These are phyloP conservation scores for Chaetodon trifasciatus DNA, from an alignment of 2,797 vertebrate species.

Conservation along the genomic window DNA sequence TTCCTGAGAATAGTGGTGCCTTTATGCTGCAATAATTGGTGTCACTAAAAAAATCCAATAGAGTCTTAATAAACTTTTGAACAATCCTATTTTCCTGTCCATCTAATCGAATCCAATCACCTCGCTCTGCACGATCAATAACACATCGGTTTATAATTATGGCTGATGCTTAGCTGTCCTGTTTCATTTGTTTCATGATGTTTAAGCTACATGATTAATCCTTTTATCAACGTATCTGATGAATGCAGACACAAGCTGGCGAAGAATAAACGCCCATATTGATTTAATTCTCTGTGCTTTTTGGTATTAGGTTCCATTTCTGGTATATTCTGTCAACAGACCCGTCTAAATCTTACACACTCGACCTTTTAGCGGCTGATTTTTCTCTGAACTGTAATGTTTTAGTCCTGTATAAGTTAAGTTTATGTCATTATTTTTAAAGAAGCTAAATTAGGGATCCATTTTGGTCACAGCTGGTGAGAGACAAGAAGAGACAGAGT, in stretches of 20 bases:
- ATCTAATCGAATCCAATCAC: background rate
- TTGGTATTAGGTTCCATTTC: too few species aligned
- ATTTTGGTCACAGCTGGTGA: constrained; percentile 45
- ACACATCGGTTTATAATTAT: background rate
- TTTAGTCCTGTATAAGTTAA: too few species aligned
- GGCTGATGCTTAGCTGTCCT: background rate
- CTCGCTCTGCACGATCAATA: background rate
- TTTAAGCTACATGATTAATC: background rate
- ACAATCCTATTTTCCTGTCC: background rate
- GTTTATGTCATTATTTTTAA: background rate
- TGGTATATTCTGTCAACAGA: too few species aligned
- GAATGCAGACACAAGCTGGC: background rate
- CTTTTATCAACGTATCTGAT: background rate
- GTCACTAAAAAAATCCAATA: background rate
- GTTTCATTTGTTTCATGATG: background rate
- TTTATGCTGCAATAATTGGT: background rate
- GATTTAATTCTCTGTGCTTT: background rate
- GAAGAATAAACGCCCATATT: background rate
- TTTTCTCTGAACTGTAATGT: too few species aligned
- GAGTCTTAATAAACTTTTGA: too few species aligned
- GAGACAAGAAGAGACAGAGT: constrained; percentile 26
- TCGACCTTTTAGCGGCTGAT: too few species aligned
- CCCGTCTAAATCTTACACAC: too few species aligned
- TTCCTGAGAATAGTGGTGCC: background rate
- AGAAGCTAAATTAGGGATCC: constrained; percentile 1